Evolutionary conservation across 2,113 vertebrate genomes (phyloP), one percentile per base, ranked within the genome.

Genomic region (Archilochus colubris): DNA sequence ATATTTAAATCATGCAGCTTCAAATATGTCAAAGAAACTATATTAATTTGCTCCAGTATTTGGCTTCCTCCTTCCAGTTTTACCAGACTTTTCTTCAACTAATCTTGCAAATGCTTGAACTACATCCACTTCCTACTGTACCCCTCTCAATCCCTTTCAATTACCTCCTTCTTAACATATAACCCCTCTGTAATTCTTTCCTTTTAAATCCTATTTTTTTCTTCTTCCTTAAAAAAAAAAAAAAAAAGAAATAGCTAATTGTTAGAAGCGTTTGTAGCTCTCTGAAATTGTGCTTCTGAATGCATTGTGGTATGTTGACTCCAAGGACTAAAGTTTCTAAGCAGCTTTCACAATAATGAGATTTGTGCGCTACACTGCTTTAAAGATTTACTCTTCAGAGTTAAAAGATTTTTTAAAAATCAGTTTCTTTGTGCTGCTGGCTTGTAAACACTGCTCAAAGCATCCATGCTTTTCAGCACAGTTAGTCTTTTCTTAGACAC

Each of bases 261-360:
- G 91, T 96, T 88, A 73, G 68, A 75, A 94, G 53, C 38, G 53
- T 78, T 90, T 95, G 64, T 89, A 91, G 84, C 68, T 94, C 79
- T 92, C 69, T 92, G 83, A 96, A 93, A 94, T 8, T 40, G 30
- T 69, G 69, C 82, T 96, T 85, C 79, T 88, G 81, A 96, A 85
- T 64, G 50, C 61, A 73, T 79, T 91, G 91, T 91, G 88, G 81
- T 92, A 86, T 94, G 59, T 94, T 97, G 97, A 97, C 95, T 97
- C 80, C 28, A 74, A 92, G 55, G 81, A 69, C 96, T 96, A 75
- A 93, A 79, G 88, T 94, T 95, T 73, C 66, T 96, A 96, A 97
- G 94, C 92, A 74, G 95, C 94, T 97, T 97, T 95, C 57, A 72
- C 74, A 93, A 92, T 97, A 96, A 97, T 95, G 95, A 88, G 94